These are phyloP conservation scores for Romanogobio albipinnatus DNA, from an alignment of 2,113 vertebrate genomes.

Conservation along the genomic window DNA sequence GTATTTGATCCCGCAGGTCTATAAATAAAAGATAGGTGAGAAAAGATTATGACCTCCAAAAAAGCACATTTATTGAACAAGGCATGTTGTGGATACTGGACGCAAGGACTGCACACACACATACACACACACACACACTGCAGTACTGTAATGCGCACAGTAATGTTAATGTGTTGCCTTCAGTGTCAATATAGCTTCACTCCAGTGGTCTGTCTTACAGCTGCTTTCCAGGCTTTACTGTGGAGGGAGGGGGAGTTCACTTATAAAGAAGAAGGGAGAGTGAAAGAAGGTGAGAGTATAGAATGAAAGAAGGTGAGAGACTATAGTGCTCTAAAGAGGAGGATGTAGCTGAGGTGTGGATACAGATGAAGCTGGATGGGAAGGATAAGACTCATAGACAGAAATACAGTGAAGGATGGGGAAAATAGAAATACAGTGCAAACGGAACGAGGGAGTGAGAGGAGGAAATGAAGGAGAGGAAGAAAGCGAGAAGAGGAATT, in stretches of 20 bases:
- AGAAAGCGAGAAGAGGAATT: conserved; percentile 31
- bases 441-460: not conserved
- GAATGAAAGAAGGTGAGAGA: conserved; percentile 43
- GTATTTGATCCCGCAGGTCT: not conserved
- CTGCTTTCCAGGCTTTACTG: conserved; percentile 69
- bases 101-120: conserved; percentile 54
- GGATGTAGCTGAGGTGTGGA: conserved; percentile 21
- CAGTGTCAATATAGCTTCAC: conserved; percentile 64
- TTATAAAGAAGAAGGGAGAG: conserved; percentile 15
- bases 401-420: conserved; percentile 29
- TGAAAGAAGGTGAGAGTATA: conserved; percentile 21
- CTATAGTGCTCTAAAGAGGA: conserved; percentile 18
- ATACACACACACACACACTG: conserved; percentile 56
- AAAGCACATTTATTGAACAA: conserved; percentile 19
- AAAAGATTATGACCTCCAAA: conserved; percentile 7
- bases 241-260: conserved; percentile 38
- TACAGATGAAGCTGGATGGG: conserved; percentile 11
- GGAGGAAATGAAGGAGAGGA: conserved; percentile 22
- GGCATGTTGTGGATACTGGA: conserved; percentile 18
- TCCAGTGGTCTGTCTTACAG: conserved; percentile 65
- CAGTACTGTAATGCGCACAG: conserved; percentile 63
- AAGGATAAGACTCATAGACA: not conserved
- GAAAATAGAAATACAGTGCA: conserved; percentile 12
- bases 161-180: conserved; percentile 68
- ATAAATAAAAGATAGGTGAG: not conserved